Evolutionary conservation across 1,140 invertebrate genomes (phyloP).

Genomic region (Drosophila sechellia): DNA sequence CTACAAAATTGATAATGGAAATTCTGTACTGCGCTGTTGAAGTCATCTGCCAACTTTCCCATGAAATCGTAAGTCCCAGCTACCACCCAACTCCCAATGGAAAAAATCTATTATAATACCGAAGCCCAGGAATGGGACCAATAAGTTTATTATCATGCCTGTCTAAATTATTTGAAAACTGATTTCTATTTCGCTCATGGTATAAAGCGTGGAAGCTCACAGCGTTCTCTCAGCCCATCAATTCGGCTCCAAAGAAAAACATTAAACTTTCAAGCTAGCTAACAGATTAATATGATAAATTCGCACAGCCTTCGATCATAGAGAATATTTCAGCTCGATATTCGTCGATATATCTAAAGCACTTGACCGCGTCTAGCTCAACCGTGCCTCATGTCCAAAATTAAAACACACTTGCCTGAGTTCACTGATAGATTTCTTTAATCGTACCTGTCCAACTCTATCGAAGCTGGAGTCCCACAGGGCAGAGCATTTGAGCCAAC

Average conservation of each 20-base stretch:
- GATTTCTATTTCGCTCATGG: neutral
- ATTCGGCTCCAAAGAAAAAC: neutral
- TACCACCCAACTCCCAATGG: no score
- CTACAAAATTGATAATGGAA: neutral
- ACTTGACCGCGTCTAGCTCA: neutral
- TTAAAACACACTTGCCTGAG: no score
- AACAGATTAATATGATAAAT: neutral
- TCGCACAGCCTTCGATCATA: neutral
- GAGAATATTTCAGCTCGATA: neutral
- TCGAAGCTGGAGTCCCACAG: no score
- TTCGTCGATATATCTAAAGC: neutral
- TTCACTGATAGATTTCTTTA: no score
- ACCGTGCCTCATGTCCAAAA: neutral
- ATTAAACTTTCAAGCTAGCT: neutral
- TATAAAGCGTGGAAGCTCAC: neutral
- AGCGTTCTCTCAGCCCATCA: neutral
- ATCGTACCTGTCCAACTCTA: no score
- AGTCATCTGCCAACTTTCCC: neutral
- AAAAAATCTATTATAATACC: neutral
- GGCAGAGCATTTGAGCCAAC: no score
- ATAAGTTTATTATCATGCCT: neutral
- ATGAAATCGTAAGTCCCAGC: no score
- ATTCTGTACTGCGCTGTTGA: neutral
- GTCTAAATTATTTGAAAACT: neutral
- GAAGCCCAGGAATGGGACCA: neutral